Conservation (phyloP, 2,888 invertebrate species). For the Silvanus unidentatus region DNA sequence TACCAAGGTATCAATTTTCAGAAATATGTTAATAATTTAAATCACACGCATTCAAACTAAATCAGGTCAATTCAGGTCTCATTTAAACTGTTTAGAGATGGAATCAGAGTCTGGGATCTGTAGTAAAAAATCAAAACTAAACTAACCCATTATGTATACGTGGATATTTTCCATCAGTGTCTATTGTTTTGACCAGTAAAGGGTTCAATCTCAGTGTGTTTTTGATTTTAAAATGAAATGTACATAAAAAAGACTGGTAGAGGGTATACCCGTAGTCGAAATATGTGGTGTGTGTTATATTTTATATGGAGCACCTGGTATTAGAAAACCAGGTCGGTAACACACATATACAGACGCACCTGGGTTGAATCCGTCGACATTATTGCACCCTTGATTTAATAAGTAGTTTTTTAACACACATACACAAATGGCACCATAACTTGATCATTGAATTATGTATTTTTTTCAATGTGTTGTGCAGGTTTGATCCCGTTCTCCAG, state of each 20-base stretch:
- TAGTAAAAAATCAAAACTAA: no score
- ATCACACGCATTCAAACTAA: no score
- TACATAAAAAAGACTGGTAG: slow-evolving; percentile 22
- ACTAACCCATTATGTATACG: no score
- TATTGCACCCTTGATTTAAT: slow-evolving; percentile 34
- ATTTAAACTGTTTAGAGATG: no score
- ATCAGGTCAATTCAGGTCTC: no score
- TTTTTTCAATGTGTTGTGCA: neutral
- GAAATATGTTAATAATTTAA: no score
- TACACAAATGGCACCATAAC: neutral
- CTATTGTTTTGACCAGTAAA: slow-evolving; percentile 33
- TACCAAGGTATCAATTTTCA: no score
- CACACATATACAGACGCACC: slow-evolving; percentile 34
- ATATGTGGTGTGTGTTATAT: slow-evolving; percentile 33
- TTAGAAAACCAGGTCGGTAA: slow-evolving; percentile 41
- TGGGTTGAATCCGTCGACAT: slow-evolving; percentile 27
- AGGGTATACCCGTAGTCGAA: slow-evolving; percentile 8
- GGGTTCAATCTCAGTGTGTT: slow-evolving; percentile 29
- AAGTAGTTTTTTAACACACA: slow-evolving; percentile 29
- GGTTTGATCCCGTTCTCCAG: slow-evolving; percentile 2
- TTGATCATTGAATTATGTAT: neutral
- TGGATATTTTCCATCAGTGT: slow-evolving; percentile 1
- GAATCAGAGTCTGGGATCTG: no score
- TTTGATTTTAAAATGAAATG: slow-evolving; percentile 24
- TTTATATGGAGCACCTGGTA: slow-evolving; percentile 44